Evolutionary conservation across 2,113 vertebrate genomes (phyloP).

Genomic region (Hyaena hyaena): DNA sequence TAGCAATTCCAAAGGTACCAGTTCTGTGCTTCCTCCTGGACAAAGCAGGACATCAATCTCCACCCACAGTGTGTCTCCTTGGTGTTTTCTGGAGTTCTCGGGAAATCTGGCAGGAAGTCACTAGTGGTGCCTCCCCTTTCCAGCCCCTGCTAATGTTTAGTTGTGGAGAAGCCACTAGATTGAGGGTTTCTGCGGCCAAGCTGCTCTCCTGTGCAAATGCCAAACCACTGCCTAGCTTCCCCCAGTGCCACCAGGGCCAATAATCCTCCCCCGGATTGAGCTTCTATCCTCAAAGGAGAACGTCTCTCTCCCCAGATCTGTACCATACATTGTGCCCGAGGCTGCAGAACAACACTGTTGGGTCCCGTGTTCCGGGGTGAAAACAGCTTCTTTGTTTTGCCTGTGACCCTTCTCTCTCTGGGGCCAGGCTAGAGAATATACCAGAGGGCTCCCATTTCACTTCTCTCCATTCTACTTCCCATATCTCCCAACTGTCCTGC

Average conservation of each 20-base stretch:
- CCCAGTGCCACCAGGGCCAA: background rate
- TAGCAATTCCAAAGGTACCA: background rate
- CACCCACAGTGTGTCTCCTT: background rate
- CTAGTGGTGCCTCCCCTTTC: background rate
- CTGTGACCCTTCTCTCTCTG: background rate
- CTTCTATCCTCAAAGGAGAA: background rate
- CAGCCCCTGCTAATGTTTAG: background rate
- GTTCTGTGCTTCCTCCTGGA: background rate
- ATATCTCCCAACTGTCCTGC: background rate
- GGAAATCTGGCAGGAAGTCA: background rate
- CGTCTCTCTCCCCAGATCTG: background rate
- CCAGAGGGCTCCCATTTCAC: background rate
- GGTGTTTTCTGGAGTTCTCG: background rate
- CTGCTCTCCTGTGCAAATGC: background rate
- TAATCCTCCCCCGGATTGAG: background rate
- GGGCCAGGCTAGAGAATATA: background rate
- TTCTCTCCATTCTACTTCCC: background rate
- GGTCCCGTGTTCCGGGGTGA: background rate
- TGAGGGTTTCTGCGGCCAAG: background rate
- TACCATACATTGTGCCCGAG: background rate
- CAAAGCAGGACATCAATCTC: background rate
- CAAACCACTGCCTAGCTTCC: background rate
- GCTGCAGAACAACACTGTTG: background rate
- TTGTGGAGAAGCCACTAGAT: background rate
- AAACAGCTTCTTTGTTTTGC: background rate